Percentiles rank a stretch among this genome's conserved stretches.
These are phyloP conservation scores for Tenebrosternarchus preto DNA, from an alignment of 2,113 vertebrate species.

Conservation along the genomic window DNA sequence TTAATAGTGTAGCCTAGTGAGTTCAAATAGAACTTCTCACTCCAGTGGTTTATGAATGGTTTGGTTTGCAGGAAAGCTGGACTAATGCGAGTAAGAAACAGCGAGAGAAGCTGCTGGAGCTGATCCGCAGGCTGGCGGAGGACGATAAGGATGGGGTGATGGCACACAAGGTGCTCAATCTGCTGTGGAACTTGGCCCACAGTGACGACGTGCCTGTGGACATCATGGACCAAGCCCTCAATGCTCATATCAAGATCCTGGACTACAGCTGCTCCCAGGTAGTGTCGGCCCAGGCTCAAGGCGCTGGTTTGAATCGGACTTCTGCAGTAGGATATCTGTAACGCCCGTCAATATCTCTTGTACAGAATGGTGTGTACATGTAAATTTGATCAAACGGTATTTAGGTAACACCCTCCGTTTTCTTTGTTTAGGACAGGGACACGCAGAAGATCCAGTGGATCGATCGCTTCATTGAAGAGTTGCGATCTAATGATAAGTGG, in stretches of 20 bases:
- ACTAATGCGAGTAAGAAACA: constrained; percentile 99
- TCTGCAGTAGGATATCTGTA: too few species aligned
- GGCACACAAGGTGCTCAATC: constrained; percentile 98
- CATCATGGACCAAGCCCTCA: constrained; percentile 99
- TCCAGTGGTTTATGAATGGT: neutral
- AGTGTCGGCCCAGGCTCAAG: neutral
- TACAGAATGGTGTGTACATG: too few species aligned
- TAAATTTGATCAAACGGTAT: neutral
- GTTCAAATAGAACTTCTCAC: neutral
- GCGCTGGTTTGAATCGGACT: too few species aligned
- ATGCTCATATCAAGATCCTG: constrained; percentile 98
- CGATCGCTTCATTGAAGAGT: constrained; percentile 98
- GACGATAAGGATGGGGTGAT: constrained; percentile 99
- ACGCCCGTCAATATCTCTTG: too few species aligned
- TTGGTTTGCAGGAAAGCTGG: constrained; percentile 88
- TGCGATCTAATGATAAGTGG: constrained; percentile 99
- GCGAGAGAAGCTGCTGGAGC: constrained; percentile 94
- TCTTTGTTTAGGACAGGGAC: constrained; percentile 87
- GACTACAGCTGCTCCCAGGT: constrained; percentile 99
- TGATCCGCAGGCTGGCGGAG: constrained; percentile 95
- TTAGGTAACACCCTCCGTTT: too few species aligned
- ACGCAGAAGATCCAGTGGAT: constrained; percentile 99
- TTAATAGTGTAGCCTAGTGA: neutral
- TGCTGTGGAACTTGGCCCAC: constrained; percentile 97
- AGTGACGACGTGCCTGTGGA: constrained; percentile 99